A percentile compares a stretch with the other conserved stretches of the same genome.
phyloP scores from a whole-genome alignment of 1,140 invertebrate genomes.

The Calephelis virginiensis region DNA sequence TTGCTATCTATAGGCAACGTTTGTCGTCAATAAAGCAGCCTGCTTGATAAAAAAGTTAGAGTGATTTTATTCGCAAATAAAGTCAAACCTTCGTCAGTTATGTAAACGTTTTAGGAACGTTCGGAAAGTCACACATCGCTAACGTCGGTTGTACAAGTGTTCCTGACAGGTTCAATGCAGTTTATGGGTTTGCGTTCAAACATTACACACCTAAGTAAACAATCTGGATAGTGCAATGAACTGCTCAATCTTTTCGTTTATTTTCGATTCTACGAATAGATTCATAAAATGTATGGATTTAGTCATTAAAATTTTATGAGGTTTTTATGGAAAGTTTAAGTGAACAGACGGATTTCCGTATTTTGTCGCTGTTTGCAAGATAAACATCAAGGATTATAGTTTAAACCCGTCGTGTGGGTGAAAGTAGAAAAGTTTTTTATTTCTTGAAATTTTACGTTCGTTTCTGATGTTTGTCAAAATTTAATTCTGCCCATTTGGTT shows the following conservation, averaged over 20 bases:
- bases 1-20: background rate
- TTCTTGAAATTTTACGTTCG: too few species aligned
- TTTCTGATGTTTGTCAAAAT: too few species aligned
- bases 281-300: conserved; percentile 47
- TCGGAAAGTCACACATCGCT: conserved; percentile 20
- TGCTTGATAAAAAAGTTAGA: background rate
- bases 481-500: too few species aligned
- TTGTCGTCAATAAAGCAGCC: too few species aligned
- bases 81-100: conserved; percentile 17
- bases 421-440: too few species aligned
- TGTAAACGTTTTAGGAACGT: conserved; percentile 17
- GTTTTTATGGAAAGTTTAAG: conserved; percentile 21
- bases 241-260: conserved; percentile 40
- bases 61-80: conserved; percentile 14
- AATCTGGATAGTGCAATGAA: conserved; percentile 45
- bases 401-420: too few species aligned
- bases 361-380: conserved; percentile 1
- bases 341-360: conserved; percentile 13
- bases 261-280: conserved; percentile 43
- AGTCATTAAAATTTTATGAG: conserved; percentile 41
- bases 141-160: conserved; percentile 21
- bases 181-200: conserved; percentile 52
- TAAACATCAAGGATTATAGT: background rate
- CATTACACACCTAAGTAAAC: conserved; percentile 55
- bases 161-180: conserved; percentile 29